Evolutionary conservation across 2,888 invertebrate species (phyloP), one percentile per base, ranked within the genome.

Genomic region (Thalpophila matura): DNA sequence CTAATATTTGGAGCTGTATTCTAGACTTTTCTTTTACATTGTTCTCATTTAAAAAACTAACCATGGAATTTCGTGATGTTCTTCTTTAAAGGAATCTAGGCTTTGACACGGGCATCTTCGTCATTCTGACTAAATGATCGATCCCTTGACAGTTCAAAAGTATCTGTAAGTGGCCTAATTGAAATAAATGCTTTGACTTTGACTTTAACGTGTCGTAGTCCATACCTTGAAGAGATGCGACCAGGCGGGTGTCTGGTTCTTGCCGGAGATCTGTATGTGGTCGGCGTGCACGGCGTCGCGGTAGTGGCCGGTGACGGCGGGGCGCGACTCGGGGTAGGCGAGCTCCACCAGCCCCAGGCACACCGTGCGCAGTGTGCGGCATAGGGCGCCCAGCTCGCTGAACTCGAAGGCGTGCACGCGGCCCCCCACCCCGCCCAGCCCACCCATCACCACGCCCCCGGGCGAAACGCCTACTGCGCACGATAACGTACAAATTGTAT

Each of bases 261-360:
- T 86, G 66, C 84, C 89, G 2, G 81, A 71, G 1, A 82, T 57
- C 56, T 83, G 83, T 2, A 81, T 80, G 46, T 79, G 79, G 3
- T 74, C 64, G 20, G 71, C 54, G 26, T 74, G 84, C 3, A 90
- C 87, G 0, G 89, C 88, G 35, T 89, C 90, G 29, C 85, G 95
- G 82, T 97, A 97, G 78, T 96, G 96, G n/a, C 96, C 96, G 18
- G 95, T 90, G 0, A 96, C 91, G 5, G 95, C 95, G 0, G 96
- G 96, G 71, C 97, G 93, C 0, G 96, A 96, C 82, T 98, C 98
- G 0, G 98, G 98, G 85, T 97, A 98, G 0, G 98, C 98, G 47
- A 98, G 92, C 85, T 98, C 98, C 7, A 98, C 97, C 9, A 99
- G 94, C 0, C 98, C 98, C 16, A 98, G 93, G 80, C 98, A 98